A percentile compares a stretch with the other conserved stretches of the same genome.
Conservation (phyloP, 2,888 invertebrate species). For the Anagyrus pseudococci region DNA sequence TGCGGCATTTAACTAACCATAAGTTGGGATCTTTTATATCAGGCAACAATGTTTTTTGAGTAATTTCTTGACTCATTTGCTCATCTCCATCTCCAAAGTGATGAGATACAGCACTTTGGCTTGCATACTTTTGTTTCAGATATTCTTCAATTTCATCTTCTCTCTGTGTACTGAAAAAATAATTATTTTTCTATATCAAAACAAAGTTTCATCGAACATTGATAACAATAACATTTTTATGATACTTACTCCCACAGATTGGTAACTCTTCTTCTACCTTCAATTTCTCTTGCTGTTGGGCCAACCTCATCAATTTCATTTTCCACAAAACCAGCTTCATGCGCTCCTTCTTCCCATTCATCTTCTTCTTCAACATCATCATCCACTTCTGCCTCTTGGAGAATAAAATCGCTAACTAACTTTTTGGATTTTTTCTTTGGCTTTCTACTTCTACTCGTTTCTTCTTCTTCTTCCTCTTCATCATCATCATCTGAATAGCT, state of each 20-base stretch:
- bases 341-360: constrained; percentile 34
- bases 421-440: constrained; percentile 25
- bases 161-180: constrained; percentile 71
- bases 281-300: constrained; percentile 36
- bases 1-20: constrained; percentile 70
- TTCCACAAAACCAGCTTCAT: constrained; percentile 25
- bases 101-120: constrained; percentile 67
- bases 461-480: constrained; percentile 64
- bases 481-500: constrained; percentile 19
- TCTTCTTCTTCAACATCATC: constrained; percentile 35
- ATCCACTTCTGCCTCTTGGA: constrained; percentile 36
- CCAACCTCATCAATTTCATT: constrained; percentile 35
- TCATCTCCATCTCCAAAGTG: constrained; percentile 42
- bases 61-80: constrained; percentile 67
- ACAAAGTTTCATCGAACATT: too few relatives aligned
- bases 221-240: not conserved
- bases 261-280: constrained; percentile 31
- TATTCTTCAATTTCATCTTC: constrained; percentile 98
- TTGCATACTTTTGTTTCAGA: constrained; percentile 92
- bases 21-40: constrained; percentile 70
- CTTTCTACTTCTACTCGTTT: constrained; percentile 71
- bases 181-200: not conserved
- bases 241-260: constrained; percentile 29
- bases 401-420: constrained; percentile 26
- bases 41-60: constrained; percentile 68